phyloP scores from a whole-genome alignment of 2,888 invertebrate genomes.

The Pimpla rufipes region DNA sequence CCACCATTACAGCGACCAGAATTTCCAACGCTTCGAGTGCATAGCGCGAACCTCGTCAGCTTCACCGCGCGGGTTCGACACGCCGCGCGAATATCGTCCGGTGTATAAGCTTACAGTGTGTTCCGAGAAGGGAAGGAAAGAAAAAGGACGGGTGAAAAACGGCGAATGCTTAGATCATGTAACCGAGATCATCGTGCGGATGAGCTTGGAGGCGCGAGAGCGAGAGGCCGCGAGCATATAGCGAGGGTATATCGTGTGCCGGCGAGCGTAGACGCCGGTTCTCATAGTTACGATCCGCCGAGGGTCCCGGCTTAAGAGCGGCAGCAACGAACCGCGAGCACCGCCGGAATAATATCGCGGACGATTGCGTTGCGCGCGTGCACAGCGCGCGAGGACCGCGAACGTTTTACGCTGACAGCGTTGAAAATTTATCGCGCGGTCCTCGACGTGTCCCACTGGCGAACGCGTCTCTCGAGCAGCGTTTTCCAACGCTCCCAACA shows the following conservation, averaged over 20 bases:
- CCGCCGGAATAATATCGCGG: slow-evolving; percentile 55
- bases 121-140: slow-evolving; percentile 47
- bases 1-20: no score
- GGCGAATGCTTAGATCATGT: slow-evolving; percentile 56
- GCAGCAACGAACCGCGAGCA: background rate
- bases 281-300: slow-evolving; percentile 44
- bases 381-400: slow-evolving; percentile 15
- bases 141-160: slow-evolving; percentile 34
- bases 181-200: slow-evolving; percentile 49
- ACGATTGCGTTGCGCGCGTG: slow-evolving; percentile 57
- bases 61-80: background rate
- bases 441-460: slow-evolving; percentile 13
- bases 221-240: background rate
- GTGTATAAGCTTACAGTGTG: slow-evolving; percentile 21
- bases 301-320: background rate
- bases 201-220: slow-evolving; percentile 25
- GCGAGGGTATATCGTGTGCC: slow-evolving; percentile 13
- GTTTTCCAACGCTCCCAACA: slow-evolving; percentile 32
- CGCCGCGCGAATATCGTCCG: slow-evolving; percentile 10
- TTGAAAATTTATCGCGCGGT: slow-evolving; percentile 64
- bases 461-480: slow-evolving; percentile 6
- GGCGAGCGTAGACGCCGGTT: slow-evolving; percentile 29
- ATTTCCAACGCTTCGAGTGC: no score
- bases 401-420: slow-evolving; percentile 68
- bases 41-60: no score